Evolutionary conservation across 2,797 vertebrate genomes (phyloP).

Genomic region (Microhierax caerulescens): DNA sequence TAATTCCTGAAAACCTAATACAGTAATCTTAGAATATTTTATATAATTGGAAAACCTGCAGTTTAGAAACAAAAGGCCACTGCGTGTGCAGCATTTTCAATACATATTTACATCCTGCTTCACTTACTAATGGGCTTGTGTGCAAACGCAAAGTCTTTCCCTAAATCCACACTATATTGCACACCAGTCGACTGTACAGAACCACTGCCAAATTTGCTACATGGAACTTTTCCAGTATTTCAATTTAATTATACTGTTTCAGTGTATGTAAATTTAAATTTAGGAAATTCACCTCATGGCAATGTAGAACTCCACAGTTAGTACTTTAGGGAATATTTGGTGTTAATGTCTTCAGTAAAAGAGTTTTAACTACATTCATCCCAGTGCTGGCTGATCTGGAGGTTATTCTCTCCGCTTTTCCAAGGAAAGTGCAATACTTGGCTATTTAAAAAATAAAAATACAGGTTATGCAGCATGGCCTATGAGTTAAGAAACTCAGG

Average conservation of each 20-base stretch:
- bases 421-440: not conserved
- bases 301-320: not conserved
- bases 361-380: constrained; percentile 22
- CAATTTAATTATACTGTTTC: constrained; percentile 13
- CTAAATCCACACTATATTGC: not conserved
- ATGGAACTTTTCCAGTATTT: constrained; percentile 22
- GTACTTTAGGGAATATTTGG: constrained; percentile 45
- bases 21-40: not conserved
- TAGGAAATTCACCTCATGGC: not conserved
- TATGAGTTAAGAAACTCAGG: not conserved
- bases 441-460: not conserved
- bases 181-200: not conserved
- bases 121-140: not conserved
- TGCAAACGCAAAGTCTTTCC: not conserved
- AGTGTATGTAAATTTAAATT: not conserved
- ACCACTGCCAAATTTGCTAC: constrained; percentile 6
- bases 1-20: not conserved
- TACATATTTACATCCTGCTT: not conserved
- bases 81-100: not conserved
- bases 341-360: not conserved
- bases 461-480: not conserved
- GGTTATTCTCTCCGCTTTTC: not conserved
- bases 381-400: not conserved
- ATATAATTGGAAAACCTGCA: not conserved
- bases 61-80: not conserved